Evolutionary conservation across 2,888 invertebrate species (phyloP).

Genomic region (Mactromeris polynyma): DNA sequence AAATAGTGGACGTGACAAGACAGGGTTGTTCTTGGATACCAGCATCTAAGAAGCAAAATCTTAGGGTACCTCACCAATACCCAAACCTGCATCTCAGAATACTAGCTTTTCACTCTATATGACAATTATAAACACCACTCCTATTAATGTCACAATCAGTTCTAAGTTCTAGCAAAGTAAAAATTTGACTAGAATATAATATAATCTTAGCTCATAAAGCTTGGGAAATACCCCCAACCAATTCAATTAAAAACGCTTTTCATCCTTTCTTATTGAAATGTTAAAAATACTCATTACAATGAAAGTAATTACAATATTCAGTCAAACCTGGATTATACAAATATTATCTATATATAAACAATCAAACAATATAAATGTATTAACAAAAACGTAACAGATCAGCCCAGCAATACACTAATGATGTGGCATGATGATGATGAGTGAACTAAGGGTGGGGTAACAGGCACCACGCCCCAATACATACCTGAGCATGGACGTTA

Average conservation of each 20-base stretch:
- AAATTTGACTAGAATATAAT: neutral
- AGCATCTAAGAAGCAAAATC: neutral
- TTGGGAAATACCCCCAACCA: neutral
- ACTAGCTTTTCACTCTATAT: constrained; percentile 1
- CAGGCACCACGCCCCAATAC: constrained; percentile 41
- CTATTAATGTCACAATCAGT: neutral
- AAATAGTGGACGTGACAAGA: no score
- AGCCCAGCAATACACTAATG: constrained; percentile 4
- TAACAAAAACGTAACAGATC: neutral
- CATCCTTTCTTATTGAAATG: constrained; percentile 14
- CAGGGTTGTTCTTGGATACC: neutral
- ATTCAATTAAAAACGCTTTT: neutral
- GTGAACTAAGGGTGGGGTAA: neutral
- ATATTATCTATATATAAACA: constrained; percentile 6
- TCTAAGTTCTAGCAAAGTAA: neutral
- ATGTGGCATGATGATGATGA: neutral
- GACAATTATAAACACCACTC: neutral
- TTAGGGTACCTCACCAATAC: constrained; percentile 23
- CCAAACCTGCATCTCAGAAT: neutral
- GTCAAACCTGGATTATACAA: constrained; percentile 5
- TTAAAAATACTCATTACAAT: neutral
- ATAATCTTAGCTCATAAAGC: neutral
- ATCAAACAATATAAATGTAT: constrained; percentile 8
- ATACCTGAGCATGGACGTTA: constrained; percentile 73
- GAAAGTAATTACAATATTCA: neutral